Conservation (phyloP, 2,113 vertebrate genomes). For the Glaucomys volans region DNA sequence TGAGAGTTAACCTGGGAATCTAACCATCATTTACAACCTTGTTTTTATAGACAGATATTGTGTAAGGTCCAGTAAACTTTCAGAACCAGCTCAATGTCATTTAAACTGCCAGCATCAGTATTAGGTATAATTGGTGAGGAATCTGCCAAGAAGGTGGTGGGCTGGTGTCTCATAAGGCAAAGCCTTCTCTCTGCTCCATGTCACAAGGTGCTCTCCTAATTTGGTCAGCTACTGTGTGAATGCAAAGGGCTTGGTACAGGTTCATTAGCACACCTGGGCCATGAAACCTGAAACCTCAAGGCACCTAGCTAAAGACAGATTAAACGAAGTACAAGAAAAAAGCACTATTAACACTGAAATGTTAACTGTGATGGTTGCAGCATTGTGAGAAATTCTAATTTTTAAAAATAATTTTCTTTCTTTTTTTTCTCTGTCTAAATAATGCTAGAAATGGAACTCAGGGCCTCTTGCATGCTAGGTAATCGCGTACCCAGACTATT, state of each 20-base stretch:
- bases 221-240: fast-evolving
- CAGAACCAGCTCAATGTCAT: neutral
- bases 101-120: neutral
- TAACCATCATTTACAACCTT: constrained; percentile 12
- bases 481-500: no score
- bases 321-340: no score
- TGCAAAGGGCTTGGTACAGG: neutral
- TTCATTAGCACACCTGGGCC: neutral
- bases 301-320: neutral
- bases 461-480: no score
- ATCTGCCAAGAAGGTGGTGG: neutral
- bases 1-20: neutral
- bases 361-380: neutral
- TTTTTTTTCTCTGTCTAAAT: no score
- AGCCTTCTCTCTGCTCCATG: neutral
- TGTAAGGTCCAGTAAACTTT: neutral
- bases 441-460: neutral
- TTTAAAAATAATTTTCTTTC: neutral
- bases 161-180: neutral
- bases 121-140: neutral
- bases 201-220: fast-evolving
- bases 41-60: neutral
- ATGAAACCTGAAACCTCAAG: neutral
- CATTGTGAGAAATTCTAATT: neutral
- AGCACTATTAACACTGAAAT: neutral